phyloP scores from a whole-genome alignment of 2,888 invertebrate genomes.

The Parapristionchus giblindavisi region DNA sequence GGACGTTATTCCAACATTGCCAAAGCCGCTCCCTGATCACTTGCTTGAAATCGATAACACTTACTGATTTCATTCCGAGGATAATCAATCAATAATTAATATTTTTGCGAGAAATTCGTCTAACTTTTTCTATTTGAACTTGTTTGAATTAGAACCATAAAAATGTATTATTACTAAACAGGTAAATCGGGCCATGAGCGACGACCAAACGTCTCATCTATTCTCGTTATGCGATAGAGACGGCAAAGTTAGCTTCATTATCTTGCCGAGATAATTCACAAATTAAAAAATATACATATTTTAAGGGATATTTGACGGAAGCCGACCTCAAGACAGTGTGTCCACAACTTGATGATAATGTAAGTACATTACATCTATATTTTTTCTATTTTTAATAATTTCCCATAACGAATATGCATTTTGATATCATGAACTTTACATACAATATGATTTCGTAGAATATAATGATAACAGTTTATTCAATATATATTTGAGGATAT shows the following conservation, averaged over 20 bases:
- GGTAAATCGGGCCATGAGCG: conserved; percentile 18
- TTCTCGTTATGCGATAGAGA: conserved; percentile 43
- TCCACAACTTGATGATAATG: conserved; percentile 68
- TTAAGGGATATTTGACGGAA: conserved; percentile 70
- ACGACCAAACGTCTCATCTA: conserved; percentile 40
- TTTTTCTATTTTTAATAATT: not conserved
- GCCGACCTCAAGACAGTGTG: conserved; percentile 71
- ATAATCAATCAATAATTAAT: too few species aligned
- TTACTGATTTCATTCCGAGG: too few species aligned
- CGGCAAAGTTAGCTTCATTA: conserved; percentile 35
- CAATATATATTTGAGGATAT: conserved; percentile 48
- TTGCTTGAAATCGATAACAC: too few species aligned
- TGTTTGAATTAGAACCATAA: too few species aligned
- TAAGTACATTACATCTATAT: not conserved
- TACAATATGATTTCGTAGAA: not conserved
- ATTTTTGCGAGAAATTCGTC: too few species aligned
- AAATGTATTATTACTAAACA: too few species aligned
- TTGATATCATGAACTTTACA: too few species aligned
- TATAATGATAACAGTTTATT: not conserved
- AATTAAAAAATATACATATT: conserved; percentile 39
- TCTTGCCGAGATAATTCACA: not conserved
- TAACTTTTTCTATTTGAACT: too few species aligned
- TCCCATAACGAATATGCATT: not conserved
- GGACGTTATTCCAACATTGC: too few species aligned
- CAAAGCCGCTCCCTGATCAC: too few species aligned